Evolutionary conservation across 2,888 invertebrate species (phyloP).

Genomic region (Lasioglossum morio): DNA sequence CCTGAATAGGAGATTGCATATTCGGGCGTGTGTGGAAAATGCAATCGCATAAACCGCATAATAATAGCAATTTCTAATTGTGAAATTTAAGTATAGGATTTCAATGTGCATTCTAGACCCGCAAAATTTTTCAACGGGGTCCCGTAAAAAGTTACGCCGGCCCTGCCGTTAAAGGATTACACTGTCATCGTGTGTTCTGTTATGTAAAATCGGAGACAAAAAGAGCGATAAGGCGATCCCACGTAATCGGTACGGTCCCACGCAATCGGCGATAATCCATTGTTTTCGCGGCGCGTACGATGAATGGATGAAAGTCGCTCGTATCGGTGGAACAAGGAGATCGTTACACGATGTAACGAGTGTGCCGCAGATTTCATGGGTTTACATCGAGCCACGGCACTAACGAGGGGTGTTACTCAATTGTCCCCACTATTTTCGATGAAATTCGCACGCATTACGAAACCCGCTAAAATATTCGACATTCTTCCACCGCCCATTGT

Average conservation of each 20-base stretch:
- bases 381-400: background rate
- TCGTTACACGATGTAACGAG: background rate
- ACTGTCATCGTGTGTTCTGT: background rate
- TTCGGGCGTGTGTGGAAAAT: no score
- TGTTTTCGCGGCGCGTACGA: slow-evolving; percentile 19
- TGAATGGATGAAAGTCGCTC: slow-evolving; percentile 30
- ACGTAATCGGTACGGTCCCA: slow-evolving; percentile 30
- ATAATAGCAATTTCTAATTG: no score
- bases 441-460: background rate
- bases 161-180: slow-evolving; percentile 5
- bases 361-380: background rate
- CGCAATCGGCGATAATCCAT: slow-evolving; percentile 34
- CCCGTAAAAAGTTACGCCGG: no score
- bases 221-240: slow-evolving; percentile 15
- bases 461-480: background rate
- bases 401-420: background rate
- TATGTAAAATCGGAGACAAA: slow-evolving; percentile 21
- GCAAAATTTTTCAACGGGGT: no score
- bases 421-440: background rate
- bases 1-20: no score
- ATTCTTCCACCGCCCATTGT: background rate
- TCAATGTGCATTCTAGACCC: no score
- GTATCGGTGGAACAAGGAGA: slow-evolving; percentile 7
- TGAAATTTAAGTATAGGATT: no score
- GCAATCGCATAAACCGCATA: no score